phyloP scores from a whole-genome alignment of 1,140 invertebrate genomes.

The Glossosoma conforme region DNA sequence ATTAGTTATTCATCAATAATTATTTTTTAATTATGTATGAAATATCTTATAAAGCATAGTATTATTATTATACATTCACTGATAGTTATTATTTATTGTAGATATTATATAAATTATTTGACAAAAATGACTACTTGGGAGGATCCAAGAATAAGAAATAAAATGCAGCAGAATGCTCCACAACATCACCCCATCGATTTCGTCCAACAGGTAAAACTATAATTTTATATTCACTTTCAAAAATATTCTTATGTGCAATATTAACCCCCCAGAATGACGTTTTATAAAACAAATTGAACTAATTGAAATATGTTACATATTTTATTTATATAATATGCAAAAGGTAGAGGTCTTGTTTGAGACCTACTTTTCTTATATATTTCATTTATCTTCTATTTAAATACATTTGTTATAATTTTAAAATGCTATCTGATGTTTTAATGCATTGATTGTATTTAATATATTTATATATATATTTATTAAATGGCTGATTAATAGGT shows the following conservation, averaged over 20 bases:
- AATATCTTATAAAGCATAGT: not conserved
- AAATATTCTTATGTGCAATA: not conserved
- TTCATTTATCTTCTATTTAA: too few species aligned
- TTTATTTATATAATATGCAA: not conserved
- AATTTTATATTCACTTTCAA: not conserved
- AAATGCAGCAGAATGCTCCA: constrained; percentile 28
- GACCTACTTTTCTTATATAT: not conserved
- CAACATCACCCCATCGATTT: constrained; percentile 25
- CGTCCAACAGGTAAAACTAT: constrained; percentile 24
- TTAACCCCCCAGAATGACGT: not conserved
- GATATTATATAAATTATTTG: constrained; percentile 73
- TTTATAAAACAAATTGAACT: not conserved
- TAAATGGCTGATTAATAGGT: too few species aligned
- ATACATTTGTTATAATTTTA: too few species aligned
- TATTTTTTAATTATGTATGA: not conserved
- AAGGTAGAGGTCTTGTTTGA: not conserved
- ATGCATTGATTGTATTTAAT: too few species aligned
- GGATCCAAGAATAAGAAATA: constrained; percentile 34
- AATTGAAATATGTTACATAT: not conserved
- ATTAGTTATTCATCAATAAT: not conserved
- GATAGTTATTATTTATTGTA: constrained; percentile 42
- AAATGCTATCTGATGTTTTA: too few species aligned
- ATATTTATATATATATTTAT: too few species aligned
- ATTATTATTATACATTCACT: constrained; percentile 15
- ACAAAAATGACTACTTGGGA: constrained; percentile 41